Evolutionary conservation across 2,113 vertebrate species (phyloP), one percentile per base, ranked within the genome.

Genomic region (Rhagologus leucostigma): DNA sequence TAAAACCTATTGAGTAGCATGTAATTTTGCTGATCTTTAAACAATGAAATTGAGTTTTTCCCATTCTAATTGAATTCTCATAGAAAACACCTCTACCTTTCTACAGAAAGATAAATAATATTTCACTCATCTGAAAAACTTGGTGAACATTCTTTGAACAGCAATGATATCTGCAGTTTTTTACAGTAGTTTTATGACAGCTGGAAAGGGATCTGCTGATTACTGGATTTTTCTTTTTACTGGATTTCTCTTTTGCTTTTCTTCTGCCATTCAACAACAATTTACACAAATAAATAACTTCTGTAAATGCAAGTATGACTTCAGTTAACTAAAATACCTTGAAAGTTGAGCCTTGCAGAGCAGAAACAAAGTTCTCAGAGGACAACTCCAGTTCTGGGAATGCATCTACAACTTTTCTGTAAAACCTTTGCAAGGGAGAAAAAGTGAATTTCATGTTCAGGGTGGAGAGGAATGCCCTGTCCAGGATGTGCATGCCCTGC

Each of bases 231-330:
- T 29, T n/a, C 19, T 39, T 29, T 52, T 69, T 30, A 27, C 4
- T 75, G 16, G 27, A 67, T 84, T 75, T 71, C 2, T 52, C 14
- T 56, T 90, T 78, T 29, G 3, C 8, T 93, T 84, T 85, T 75
- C 44, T 49, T 76, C 50, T 73, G 22, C 10, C 24, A 20, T 64
- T 85, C 42, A 62, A 69, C 16, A 55, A 11, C 16, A 59, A 35
- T 32, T 79, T 27, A 75, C 16, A 76, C 7, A 76, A 82, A 52
- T 41, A 1, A 53, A 68, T 67, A 62, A 15, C 12, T 24, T 59
- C 8, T 35, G 5, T 7, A 82, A 75, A 39, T 18, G 21, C 2
- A 81, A 53, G 50, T 0, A 0, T 2, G 4, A 59, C n/a, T 74
- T 27, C 3, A 24, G 14, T 30, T 74, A 65, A 79, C 24, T 49